These are phyloP conservation scores for Colostygia pectinataria DNA, from an alignment of 2,888 invertebrate genomes.

Conservation along the genomic window DNA sequence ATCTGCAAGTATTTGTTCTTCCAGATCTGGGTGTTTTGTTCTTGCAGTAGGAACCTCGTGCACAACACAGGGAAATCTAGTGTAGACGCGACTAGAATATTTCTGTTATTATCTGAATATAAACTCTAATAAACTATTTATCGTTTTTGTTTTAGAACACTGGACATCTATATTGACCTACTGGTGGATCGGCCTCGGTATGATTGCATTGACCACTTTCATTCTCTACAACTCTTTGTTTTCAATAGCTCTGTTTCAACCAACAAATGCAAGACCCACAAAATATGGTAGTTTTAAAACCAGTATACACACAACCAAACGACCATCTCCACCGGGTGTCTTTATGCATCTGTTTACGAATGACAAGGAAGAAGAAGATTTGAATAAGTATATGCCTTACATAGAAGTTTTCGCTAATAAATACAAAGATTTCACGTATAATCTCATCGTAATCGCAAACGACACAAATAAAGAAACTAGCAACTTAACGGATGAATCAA, in stretches of 20 bases:
- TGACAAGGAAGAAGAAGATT: constrained; percentile 46
- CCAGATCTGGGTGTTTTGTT: too few species aligned
- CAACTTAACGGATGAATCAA: constrained; percentile 50
- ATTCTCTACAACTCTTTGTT: constrained; percentile 64
- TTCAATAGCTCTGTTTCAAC: constrained; percentile 53
- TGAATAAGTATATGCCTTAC: constrained; percentile 57
- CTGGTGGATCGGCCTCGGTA: constrained; percentile 69
- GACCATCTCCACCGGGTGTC: constrained; percentile 42
- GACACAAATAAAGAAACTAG: constrained; percentile 47
- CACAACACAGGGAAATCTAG: too few species aligned
- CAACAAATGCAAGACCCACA: constrained; percentile 37
- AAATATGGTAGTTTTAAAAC: constrained; percentile 25
- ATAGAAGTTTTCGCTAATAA: constrained; percentile 55
- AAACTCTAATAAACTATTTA: not conserved
- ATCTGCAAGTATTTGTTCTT: too few species aligned
- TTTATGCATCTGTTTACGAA: constrained; percentile 63
- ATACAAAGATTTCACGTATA: constrained; percentile 55
- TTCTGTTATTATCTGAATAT: not conserved
- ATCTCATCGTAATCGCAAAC: constrained; percentile 59
- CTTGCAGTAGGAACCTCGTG: too few species aligned
- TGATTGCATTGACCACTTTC: constrained; percentile 63
- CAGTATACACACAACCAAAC: not conserved
- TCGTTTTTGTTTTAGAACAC: constrained; percentile 58
- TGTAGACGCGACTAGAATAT: too few species aligned
- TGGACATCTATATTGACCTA: constrained; percentile 62